Evolutionary conservation across 2,113 vertebrate species (phyloP).

Genomic region (Holacanthus passer): DNA sequence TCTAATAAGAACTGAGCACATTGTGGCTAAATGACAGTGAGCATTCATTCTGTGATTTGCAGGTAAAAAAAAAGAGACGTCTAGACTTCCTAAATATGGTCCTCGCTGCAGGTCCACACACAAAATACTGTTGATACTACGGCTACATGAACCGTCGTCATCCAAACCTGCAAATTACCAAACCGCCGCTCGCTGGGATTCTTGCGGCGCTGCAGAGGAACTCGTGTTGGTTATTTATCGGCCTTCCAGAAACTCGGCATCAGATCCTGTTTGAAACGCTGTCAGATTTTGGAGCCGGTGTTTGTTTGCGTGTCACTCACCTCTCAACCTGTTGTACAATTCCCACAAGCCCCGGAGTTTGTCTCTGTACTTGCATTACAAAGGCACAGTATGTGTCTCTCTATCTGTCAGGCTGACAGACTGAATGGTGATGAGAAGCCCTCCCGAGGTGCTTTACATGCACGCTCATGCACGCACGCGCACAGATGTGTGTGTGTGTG

Average conservation of each 20-base stretch:
- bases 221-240: too few relatives aligned
- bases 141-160: background rate
- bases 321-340: slow-evolving; percentile 5
- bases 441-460: slow-evolving; percentile 31
- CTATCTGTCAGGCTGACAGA: slow-evolving; percentile 26
- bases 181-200: background rate
- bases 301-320: slow-evolving; percentile 6
- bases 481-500: background rate
- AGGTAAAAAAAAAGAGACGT: slow-evolving; percentile 19
- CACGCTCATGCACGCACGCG: background rate
- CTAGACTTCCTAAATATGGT: slow-evolving; percentile 46
- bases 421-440: slow-evolving; percentile 13
- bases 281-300: background rate
- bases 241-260: too few relatives aligned
- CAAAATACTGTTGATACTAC: background rate
- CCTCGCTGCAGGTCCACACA: background rate
- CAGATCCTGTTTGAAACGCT: background rate
- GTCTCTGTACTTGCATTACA: slow-evolving; percentile 20
- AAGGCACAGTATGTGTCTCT: slow-evolving; percentile 14
- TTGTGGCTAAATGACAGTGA: background rate
- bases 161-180: background rate
- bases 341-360: slow-evolving; percentile 19
- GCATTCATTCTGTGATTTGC: slow-evolving; percentile 24
- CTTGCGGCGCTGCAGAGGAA: background rate
- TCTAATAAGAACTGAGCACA: background rate